Conservation (phyloP, 2,888 invertebrate species). For the Agonopterix subpropinquella region DNA sequence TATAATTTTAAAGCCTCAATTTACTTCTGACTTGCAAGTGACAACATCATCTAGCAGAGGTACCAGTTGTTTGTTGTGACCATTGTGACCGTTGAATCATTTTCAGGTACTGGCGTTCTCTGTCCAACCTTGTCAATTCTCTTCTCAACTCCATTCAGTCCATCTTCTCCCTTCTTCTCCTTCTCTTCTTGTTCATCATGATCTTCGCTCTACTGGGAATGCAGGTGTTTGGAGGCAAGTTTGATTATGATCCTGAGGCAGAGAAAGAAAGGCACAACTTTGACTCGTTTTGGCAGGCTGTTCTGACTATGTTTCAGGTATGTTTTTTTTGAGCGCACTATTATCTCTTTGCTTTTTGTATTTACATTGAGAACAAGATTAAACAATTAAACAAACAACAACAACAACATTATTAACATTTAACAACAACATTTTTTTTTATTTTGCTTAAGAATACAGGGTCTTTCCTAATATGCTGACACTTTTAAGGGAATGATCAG, state of each 20-base stretch:
- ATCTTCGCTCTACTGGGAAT: conserved; percentile 99
- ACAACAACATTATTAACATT: too few relatives aligned
- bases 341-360: too few relatives aligned
- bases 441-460: too few relatives aligned
- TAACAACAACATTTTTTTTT: too few relatives aligned
- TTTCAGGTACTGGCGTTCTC: conserved; percentile 96
- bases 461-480: too few relatives aligned
- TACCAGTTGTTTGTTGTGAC: neutral
- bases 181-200: conserved; percentile 99
- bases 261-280: conserved; percentile 97
- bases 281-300: conserved; percentile 98
- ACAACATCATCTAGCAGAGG: too few relatives aligned
- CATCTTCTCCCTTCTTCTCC: conserved; percentile 96
- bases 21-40: too few relatives aligned
- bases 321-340: too few relatives aligned
- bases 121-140: conserved; percentile 98
- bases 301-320: conserved; percentile 99
- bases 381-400: too few relatives aligned
- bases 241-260: conserved; percentile 88
- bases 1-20: too few relatives aligned
- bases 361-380: too few relatives aligned
- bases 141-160: conserved; percentile 99
- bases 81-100: neutral
- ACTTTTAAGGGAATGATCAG: too few relatives aligned
- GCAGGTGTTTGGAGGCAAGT: conserved; percentile 99